Conservation (phyloP, 1,140 invertebrate genomes). For the Megathymus violae region DNA sequence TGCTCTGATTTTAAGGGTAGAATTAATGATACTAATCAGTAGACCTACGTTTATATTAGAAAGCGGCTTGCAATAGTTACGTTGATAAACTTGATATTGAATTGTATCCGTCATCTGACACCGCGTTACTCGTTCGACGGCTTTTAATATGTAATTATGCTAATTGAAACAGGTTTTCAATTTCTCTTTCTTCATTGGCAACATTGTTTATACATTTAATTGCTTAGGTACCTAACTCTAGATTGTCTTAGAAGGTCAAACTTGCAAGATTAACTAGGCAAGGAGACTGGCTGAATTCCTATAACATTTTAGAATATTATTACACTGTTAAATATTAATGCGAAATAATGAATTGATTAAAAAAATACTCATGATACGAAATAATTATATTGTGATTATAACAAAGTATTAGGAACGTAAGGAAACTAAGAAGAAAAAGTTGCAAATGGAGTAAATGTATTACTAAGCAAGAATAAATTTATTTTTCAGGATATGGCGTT, state of each 20-base stretch:
- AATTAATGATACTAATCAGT: neutral
- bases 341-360: too few relatives aligned
- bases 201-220: constrained; percentile 31
- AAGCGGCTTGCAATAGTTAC: constrained; percentile 7
- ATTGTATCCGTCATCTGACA: constrained; percentile 35
- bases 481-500: too few relatives aligned
- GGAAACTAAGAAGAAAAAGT: too few relatives aligned
- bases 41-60: constrained; percentile 23
- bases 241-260: constrained; percentile 34
- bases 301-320: too few relatives aligned
- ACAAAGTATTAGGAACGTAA: too few relatives aligned
- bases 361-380: too few relatives aligned
- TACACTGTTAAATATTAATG: too few relatives aligned
- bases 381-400: too few relatives aligned
- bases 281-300: constrained; percentile 10
- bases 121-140: constrained; percentile 28
- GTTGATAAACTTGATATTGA: constrained; percentile 36
- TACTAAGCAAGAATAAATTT: too few relatives aligned
- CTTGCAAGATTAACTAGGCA: constrained; percentile 11
- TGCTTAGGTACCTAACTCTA: constrained; percentile 21
- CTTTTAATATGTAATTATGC: constrained; percentile 37
- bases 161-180: constrained; percentile 35
- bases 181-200: constrained; percentile 36
- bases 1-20: neutral
- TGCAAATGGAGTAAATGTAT: too few relatives aligned